Evolutionary conservation across 2,888 invertebrate genomes (phyloP).

Genomic region (Amblyteles armatorius): DNA sequence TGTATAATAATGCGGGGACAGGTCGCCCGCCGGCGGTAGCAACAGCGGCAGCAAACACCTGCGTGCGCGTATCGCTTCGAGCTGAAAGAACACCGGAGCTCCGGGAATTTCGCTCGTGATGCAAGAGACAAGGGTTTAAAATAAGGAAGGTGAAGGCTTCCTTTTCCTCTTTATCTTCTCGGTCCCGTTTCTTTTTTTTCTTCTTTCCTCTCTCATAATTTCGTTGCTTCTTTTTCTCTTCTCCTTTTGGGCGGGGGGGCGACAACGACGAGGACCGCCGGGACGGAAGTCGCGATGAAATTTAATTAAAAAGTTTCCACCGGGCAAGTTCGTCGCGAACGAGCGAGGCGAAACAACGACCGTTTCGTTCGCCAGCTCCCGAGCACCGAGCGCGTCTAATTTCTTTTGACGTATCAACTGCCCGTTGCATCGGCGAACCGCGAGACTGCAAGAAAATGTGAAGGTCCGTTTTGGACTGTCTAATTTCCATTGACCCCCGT

Average conservation of each 20-base stretch:
- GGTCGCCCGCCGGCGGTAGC: slow-evolving; percentile 7
- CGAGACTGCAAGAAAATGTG: background rate
- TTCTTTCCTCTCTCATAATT: slow-evolving; percentile 21
- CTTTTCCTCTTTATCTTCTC: slow-evolving; percentile 49
- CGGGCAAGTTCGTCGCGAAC: slow-evolving; percentile 38
- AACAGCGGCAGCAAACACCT: slow-evolving; percentile 41
- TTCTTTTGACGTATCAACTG: slow-evolving; percentile 65
- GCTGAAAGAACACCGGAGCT: slow-evolving; percentile 11
- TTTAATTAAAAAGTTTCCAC: slow-evolving; percentile 73
- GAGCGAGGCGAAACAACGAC: slow-evolving; percentile 65
- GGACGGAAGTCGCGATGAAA: slow-evolving; percentile 64
- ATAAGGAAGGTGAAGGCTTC: slow-evolving; percentile 37
- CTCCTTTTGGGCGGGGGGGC: background rate
- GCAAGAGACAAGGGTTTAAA: slow-evolving; percentile 34
- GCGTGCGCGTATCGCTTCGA: slow-evolving; percentile 35
- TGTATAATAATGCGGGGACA: slow-evolving; percentile 35
- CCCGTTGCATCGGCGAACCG: background rate
- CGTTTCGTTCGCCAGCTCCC: slow-evolving; percentile 29
- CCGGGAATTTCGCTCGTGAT: slow-evolving; percentile 47
- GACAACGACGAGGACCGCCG: slow-evolving; percentile 22
- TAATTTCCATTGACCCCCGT: slow-evolving; percentile 10
- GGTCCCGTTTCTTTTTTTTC: background rate
- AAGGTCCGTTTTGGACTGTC: background rate
- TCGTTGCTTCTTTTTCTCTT: slow-evolving; percentile 21
- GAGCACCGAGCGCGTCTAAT: slow-evolving; percentile 43